Percentiles rank a stretch among this genome's conserved stretches.
These are phyloP conservation scores for Lepidurus packardi DNA, from an alignment of 1,140 invertebrate species.

Conservation along the genomic window DNA sequence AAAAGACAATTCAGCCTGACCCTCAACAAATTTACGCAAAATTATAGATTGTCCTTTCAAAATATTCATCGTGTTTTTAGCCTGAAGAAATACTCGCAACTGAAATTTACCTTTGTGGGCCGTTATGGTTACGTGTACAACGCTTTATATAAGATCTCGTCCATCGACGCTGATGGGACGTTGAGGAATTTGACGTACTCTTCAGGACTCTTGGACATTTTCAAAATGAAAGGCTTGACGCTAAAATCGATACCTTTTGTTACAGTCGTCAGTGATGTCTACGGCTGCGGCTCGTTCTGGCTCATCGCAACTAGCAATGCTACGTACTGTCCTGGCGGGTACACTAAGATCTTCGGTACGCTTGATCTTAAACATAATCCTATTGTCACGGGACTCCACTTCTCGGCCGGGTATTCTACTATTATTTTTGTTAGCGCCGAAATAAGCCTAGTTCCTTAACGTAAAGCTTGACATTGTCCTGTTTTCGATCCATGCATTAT, in stretches of 20 bases:
- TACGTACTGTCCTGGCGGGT: neutral
- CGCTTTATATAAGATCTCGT: neutral
- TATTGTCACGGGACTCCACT: neutral
- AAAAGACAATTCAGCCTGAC: neutral
- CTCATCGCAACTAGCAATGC: neutral
- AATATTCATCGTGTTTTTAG: neutral
- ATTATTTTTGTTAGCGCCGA: neutral
- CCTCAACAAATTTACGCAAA: neutral
- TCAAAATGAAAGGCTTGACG: neutral
- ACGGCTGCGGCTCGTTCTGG: neutral
- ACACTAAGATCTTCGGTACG: neutral
- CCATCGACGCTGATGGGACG: neutral
- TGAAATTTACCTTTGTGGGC: neutral
- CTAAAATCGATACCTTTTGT: neutral
- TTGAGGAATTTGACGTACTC: neutral
- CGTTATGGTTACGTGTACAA: neutral
- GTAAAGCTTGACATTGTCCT: too few species aligned
- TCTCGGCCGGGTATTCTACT: neutral
- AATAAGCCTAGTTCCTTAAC: neutral
- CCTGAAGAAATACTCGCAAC: neutral
- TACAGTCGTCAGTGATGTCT: neutral
- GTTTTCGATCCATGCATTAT: too few species aligned
- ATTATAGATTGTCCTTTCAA: neutral
- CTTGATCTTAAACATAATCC: neutral
- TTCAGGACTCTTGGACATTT: neutral